Conservation (phyloP, 2,888 invertebrate genomes). For the Oegoconia quadripuncta region DNA sequence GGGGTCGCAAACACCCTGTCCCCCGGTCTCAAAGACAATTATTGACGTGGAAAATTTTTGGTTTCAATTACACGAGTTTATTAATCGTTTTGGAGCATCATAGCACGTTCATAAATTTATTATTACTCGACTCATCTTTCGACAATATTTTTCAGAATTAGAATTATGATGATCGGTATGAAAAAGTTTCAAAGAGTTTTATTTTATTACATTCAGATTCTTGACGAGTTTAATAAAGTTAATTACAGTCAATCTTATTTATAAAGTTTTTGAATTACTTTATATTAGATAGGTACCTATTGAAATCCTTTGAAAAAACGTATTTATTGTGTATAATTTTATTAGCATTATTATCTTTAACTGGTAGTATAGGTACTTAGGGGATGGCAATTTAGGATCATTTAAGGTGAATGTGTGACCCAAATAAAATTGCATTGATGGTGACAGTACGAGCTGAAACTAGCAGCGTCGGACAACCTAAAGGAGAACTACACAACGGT, state of each 20-base stretch:
- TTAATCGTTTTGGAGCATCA: neutral
- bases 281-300: too few species aligned
- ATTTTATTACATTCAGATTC: constrained; percentile 1
- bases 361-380: too few species aligned
- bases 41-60: constrained; percentile 28
- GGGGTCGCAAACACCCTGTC: constrained; percentile 46
- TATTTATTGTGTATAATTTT: neutral
- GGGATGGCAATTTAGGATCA: too few species aligned
- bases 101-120: neutral
- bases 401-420: neutral
- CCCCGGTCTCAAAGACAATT: constrained; percentile 45
- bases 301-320: neutral
- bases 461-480: constrained; percentile 97
- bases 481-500: constrained; percentile 98
- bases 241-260: constrained; percentile 38
- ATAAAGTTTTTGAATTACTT: constrained; percentile 22
- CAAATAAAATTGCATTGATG: constrained; percentile 1
- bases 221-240: constrained; percentile 39
- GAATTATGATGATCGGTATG: neutral
- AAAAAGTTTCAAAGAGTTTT: constrained; percentile 2
- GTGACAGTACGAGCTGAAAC: constrained; percentile 92
- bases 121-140: neutral
- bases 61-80: constrained; percentile 10
- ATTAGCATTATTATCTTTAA: too few species aligned
- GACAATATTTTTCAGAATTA: neutral